Evolutionary conservation across 2,113 vertebrate genomes (phyloP), one percentile per base, ranked within the genome.

Genomic region (Saguinus midas): DNA sequence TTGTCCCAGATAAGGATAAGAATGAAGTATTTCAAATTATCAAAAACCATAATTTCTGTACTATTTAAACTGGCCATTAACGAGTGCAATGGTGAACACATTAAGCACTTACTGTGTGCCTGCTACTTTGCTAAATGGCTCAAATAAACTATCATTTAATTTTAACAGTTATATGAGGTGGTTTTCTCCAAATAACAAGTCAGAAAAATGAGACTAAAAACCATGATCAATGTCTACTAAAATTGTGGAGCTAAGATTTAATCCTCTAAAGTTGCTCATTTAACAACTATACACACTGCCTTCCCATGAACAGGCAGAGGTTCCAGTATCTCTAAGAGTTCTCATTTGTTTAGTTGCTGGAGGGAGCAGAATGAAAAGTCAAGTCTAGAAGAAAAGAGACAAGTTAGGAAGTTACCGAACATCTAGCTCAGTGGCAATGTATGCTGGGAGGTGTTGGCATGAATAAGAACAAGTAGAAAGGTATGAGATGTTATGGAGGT

Each of bases 181-280:
- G 35, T 84, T 87, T 82, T 82, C 89, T 94, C 8, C 58, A 93
- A 88, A 93, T 66, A 52, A 66, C 52, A 93, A n/a, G 40, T 75
- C 29, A 78, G 76, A 94, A 96, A 94, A 96, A 0, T 70, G 55
- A 61, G 43, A 14, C 78, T 81, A 37, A 90, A 40, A 87, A 87
- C 57, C 64, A 72, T 8, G 27, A 66, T 10, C 78, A 45, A 64
- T 64, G 61, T 64, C 18, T 73, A 72, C 8, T 76, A 50, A 91
- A 92, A 90, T 0, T 16, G 27, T 94, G 23, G 48, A 37, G 64
- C 52, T 48, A 48, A 52, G 93, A 64, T 68, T 80, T 80, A 92
- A 78, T 75, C 27, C 25, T 61, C 55, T 64, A 35, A 84, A 78
- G 72, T 29, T 83, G 48, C 12, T 80, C 43, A 75, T 13, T 88